Evolutionary conservation across 2,888 invertebrate genomes (phyloP), one percentile per base, ranked within the genome.

Genomic region (Limnephilus marmoratus): DNA sequence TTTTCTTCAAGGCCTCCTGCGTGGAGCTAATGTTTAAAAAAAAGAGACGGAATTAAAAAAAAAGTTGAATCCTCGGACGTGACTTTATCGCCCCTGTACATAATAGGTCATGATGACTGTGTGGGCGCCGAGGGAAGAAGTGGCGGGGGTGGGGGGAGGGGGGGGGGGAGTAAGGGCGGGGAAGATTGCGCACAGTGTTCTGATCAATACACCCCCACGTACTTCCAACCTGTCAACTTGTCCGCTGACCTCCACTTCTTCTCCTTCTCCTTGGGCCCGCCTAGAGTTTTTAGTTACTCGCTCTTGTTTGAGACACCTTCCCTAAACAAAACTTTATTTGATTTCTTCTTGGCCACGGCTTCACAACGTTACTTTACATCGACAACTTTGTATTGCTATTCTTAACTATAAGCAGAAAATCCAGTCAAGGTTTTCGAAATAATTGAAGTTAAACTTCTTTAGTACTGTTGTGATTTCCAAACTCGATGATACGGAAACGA

Each of bases 161-260:
- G 87, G 81, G 41, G 15, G 24, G 80, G 90, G 37, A 68, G 81
- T 82, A 86, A 49, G 88, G 49, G 83, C 88, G 68, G 45, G 92
- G 88, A 83, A 81, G 92, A 81, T 81, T 89, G 91, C 89, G 92
- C 92, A 90, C 90, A 88, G 80, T 49, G 90, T 90, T 88, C 92
- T 92, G 93, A 93, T 93, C 93, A 90, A 93, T 93, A 93, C 91
- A 87, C 85, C 88, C 90, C 87, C 88, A 83, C 90, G 90, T 88
- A 31, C 89, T 83, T 82, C 37, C 68, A 90, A 86, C 92, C 91
- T 93, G 93, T 92, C 92, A 91, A 91, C 90, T 91, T 90, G 91
- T 92, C 86, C 92, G 85, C 89, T 90, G 86, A 45, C 90, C 90
- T 86, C 91, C 49, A 41, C 90, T 85, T 91, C 91, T 53, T 49